phyloP scores from a whole-genome alignment of 2,888 invertebrate genomes.

The Conomelus anceps region DNA sequence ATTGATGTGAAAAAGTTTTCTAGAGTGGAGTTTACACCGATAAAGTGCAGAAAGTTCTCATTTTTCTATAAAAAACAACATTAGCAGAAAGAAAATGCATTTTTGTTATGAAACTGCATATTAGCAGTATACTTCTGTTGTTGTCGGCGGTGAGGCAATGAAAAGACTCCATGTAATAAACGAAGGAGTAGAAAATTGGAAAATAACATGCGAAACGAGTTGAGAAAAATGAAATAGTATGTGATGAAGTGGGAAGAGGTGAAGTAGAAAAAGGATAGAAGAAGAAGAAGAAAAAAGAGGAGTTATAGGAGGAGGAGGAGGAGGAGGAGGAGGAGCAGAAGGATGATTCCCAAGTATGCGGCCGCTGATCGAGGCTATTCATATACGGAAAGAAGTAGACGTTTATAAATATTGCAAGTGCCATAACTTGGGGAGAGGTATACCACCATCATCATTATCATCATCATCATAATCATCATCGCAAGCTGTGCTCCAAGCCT shows the following conservation, averaged over 20 bases:
- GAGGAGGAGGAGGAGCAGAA: background rate
- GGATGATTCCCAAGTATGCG: background rate
- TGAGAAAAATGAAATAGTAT: background rate
- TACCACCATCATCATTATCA: background rate
- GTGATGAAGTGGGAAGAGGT: background rate
- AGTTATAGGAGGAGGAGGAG: background rate
- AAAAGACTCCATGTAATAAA: background rate
- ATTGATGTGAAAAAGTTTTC: no score
- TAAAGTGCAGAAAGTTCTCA: background rate
- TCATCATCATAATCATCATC: background rate
- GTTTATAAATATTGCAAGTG: background rate
- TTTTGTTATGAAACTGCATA: background rate
- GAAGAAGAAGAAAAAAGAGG: background rate
- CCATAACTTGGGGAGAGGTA: background rate
- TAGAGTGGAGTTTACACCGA: no score
- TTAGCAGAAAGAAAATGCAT: background rate
- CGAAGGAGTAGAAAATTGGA: background rate
- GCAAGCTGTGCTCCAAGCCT: background rate
- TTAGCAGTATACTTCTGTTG: background rate
- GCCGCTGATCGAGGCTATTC: background rate
- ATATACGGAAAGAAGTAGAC: background rate
- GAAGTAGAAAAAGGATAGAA: background rate
- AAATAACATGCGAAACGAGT: background rate
- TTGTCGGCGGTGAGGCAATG: background rate
- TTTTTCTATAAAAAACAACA: background rate